Base-by-base conservation (phyloP, 2,888 invertebrate genomes). In the Cantharis rustica region DNA sequence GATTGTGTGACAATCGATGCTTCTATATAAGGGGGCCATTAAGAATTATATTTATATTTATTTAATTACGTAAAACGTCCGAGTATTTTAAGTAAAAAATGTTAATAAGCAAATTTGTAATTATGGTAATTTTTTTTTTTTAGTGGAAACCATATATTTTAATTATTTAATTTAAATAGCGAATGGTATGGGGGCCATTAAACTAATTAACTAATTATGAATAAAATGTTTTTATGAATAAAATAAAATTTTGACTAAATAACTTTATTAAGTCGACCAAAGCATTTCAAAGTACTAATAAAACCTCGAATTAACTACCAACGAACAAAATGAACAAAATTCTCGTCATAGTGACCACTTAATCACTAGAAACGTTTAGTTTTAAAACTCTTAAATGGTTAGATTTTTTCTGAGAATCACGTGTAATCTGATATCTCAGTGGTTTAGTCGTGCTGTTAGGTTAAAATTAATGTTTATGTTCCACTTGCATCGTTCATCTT, bases 391-490 rank as follows among this genome's bases (percentile, higher is more conserved):
- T 79, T 85, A 85, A 85, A 84, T 84, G 84, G 84, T 84, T 81
- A 82, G 82, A 83, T 85, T 85, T 47, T 87, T 87, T 86, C 86
- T 83, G 81, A 82, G 86, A 86, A 87, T 84, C 85, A 84, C 84
- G 83, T 83, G 88, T 87, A 88, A 87, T 87, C 88, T 87, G 88
- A 87, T 87, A 88, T 87, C 85, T 83, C 83, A 80, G 82, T 82
- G 82, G 83, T 83, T 82, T 83, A 85, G 84, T 83, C 84, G 84
- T 85, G 86, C 86, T 86, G 87, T 87, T 87, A 87, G 86, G 85
- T 87, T 87, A 87, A 88, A 88, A 88, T 88, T 88, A 88, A 88
- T 88, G 88, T 88, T 88, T 88, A 88, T 88, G 87, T 86, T 85
- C 83, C 81, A 83, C 82, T 83, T 84, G 84, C 85, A 84, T 84